These are phyloP conservation scores for Falco naumanni DNA, from an alignment of 2,797 vertebrate genomes.

Conservation along the genomic window DNA sequence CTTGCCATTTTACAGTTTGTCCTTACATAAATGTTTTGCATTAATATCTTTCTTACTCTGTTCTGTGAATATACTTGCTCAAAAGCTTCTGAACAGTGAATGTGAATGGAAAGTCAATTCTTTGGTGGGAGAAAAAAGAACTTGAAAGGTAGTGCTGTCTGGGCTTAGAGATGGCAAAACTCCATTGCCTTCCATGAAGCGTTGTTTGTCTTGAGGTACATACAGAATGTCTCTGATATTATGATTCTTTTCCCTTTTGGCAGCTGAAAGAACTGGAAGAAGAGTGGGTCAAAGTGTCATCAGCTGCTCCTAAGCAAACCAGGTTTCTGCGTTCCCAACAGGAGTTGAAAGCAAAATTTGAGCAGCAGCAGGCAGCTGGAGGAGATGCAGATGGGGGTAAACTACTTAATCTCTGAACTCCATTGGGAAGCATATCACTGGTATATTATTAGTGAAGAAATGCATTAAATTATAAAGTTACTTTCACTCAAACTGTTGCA, in stretches of 20 bases:
- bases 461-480: neutral
- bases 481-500: neutral
- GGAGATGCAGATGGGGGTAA: constrained; percentile 89
- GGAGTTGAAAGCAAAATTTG: constrained; percentile 94
- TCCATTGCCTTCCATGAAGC: neutral
- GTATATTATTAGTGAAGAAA: neutral
- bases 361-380: constrained; percentile 89
- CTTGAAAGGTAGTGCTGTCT: neutral
- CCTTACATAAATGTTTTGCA: neutral
- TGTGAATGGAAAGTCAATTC: neutral
- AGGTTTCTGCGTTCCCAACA: constrained; percentile 96
- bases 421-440: neutral
- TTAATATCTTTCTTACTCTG: neutral
- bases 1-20: neutral
- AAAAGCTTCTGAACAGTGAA: neutral
- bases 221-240: neutral
- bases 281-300: constrained; percentile 93
- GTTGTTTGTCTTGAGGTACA: neutral
- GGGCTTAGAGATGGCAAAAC: neutral
- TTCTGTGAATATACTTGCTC: neutral
- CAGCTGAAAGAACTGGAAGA: constrained; percentile 98
- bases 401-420: neutral
- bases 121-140: neutral
- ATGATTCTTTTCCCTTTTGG: neutral
- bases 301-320: constrained; percentile 86